phyloP scores from a whole-genome alignment of 2,888 invertebrate genomes.

The Yponomeuta cagnagella region DNA sequence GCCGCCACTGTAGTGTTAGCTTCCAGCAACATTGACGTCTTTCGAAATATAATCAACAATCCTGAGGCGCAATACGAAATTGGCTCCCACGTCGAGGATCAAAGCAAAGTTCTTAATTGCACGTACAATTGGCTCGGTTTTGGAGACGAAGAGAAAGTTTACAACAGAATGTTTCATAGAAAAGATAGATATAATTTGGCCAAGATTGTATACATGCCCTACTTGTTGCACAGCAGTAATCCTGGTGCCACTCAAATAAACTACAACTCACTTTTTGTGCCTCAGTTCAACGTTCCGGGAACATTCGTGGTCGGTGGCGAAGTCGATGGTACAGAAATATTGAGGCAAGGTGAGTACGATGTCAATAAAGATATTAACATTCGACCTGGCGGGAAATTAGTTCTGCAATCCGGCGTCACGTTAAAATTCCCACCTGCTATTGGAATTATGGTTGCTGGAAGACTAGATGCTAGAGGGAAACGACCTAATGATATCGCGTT shows the following conservation, averaged over 20 bases:
- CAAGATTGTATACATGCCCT: conserved; percentile 93
- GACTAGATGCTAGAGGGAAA: conserved; percentile 87
- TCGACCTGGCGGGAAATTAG: conserved; percentile 92
- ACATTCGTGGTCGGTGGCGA: conserved; percentile 90
- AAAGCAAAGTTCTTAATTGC: conserved; percentile 94
- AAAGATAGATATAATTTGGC: conserved; percentile 97
- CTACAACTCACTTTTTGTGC: conserved; percentile 84
- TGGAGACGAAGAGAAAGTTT: conserved; percentile 82
- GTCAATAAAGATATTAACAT: conserved; percentile 97
- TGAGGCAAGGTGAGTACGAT: conserved; percentile 89
- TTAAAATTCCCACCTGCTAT: conserved; percentile 93
- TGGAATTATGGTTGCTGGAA: conserved; percentile 97
- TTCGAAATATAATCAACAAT: conserved; percentile 94
- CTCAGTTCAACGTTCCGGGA: conserved; percentile 83
- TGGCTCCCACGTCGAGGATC: conserved; percentile 95
- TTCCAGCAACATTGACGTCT: conserved; percentile 92
- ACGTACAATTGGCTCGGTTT: conserved; percentile 95
- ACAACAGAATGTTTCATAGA: conserved; percentile 85
- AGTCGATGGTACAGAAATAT: conserved; percentile 91
- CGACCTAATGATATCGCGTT: conserved; percentile 87
- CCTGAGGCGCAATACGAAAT: conserved; percentile 94
- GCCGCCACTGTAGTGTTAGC: conserved; percentile 95
- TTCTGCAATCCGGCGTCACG: conserved; percentile 91
- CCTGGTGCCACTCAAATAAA: conserved; percentile 90
- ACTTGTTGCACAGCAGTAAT: conserved; percentile 91